A percentile compares a stretch with the other conserved stretches of the same genome.
These are phyloP conservation scores for Pollimyrus isidori DNA, from an alignment of 2,113 vertebrate genomes.

Conservation along the genomic window DNA sequence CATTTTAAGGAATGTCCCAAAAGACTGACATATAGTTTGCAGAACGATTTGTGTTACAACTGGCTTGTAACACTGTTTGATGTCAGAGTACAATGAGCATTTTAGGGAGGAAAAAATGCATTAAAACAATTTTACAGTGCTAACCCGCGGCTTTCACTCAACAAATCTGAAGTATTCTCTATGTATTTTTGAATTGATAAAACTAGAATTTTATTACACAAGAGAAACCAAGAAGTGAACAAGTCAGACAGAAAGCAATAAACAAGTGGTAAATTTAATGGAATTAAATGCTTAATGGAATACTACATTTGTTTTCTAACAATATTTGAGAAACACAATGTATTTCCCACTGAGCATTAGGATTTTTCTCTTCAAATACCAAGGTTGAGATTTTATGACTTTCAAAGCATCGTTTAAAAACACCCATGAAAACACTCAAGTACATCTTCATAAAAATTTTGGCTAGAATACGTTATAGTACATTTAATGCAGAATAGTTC, in stretches of 20 bases:
- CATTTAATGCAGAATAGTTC: not conserved
- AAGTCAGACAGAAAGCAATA: not conserved
- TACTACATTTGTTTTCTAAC: not conserved
- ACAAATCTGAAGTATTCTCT: not conserved
- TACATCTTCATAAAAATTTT: not conserved
- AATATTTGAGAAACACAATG: not conserved
- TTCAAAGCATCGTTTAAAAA: not conserved
- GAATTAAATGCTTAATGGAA: not conserved
- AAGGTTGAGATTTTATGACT: not conserved
- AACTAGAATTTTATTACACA: not conserved
- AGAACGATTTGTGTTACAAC: not conserved
- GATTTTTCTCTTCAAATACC: not conserved
- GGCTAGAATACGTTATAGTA: not conserved
- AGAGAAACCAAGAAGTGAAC: not conserved
- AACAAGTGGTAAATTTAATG: not conserved
- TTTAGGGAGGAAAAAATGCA: not conserved
- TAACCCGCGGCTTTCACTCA: not conserved
- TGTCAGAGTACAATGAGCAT: not conserved
- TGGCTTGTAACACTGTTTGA: not conserved
- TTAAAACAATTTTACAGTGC: not conserved
- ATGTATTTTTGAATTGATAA: not conserved
- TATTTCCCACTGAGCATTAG: not conserved
- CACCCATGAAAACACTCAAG: not conserved
- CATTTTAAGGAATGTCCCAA: not conserved
- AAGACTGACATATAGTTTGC: not conserved